Evolutionary conservation across 1,140 invertebrate genomes (phyloP).

Genomic region (Macrocentrus cingulum): DNA sequence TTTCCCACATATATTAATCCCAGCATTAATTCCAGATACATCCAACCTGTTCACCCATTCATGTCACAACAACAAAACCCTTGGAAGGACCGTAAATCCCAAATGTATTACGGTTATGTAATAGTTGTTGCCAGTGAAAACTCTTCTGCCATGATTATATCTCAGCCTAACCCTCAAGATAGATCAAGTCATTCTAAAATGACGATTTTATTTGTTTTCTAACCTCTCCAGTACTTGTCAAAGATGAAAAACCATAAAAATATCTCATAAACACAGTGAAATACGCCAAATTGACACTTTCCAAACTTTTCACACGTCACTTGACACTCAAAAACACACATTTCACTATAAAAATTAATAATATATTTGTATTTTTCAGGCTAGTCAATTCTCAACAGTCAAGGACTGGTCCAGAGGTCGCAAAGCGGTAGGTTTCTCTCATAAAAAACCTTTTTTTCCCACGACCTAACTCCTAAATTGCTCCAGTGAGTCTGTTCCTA

Average conservation of each 20-base stretch:
- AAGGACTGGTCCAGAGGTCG: conserved; percentile 72
- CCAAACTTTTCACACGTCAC: conserved; percentile 5
- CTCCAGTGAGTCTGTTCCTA: conserved; percentile 14
- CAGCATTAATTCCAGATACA: background rate
- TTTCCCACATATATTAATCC: conserved; percentile 3
- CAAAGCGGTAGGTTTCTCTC: conserved; percentile 69
- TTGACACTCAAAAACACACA: conserved; percentile 4
- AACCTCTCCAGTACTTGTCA: background rate
- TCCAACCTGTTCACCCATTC: background rate
- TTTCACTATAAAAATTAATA: conserved; percentile 7
- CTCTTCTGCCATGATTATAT: conserved; percentile 44
- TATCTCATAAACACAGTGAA: background rate
- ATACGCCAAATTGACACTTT: background rate
- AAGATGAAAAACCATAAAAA: background rate
- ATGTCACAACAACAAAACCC: background rate
- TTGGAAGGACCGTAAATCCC: conserved; percentile 2
- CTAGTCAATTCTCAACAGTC: conserved; percentile 67
- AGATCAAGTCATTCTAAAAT: background rate
- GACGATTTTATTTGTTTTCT: background rate
- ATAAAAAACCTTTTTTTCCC: background rate
- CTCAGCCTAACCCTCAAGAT: conserved; percentile 1
- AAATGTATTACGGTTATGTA: conserved; percentile 40
- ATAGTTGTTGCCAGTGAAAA: conserved; percentile 37
- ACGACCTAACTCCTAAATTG: background rate
- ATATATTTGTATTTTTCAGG: conserved; percentile 56